These are phyloP conservation scores for Himalopsyche japonica DNA, from an alignment of 2,888 invertebrate genomes.

Conservation along the genomic window DNA sequence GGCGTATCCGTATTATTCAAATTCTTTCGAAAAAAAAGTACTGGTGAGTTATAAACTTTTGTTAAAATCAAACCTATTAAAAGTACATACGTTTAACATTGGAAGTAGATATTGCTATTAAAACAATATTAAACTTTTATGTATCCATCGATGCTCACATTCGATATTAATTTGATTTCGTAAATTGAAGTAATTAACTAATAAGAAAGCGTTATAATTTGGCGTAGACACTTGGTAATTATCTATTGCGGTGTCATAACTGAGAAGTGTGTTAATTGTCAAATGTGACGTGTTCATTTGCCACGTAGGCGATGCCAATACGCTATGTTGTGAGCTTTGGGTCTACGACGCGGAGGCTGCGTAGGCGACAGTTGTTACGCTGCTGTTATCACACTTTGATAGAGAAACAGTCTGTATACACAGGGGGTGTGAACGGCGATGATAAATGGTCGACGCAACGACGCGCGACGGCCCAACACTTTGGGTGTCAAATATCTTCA, in stretches of 20 bases:
- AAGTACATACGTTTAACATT: too few relatives aligned
- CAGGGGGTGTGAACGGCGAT: conserved; percentile 16
- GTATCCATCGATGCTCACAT: too few relatives aligned
- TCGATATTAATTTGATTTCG: too few relatives aligned
- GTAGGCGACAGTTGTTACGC: conserved; percentile 17
- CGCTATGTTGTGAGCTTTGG: neutral
- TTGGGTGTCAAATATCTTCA: conserved; percentile 34
- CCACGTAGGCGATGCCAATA: neutral
- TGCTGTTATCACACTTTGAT: conserved; percentile 29
- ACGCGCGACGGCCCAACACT: conserved; percentile 29
- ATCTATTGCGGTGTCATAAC: neutral
- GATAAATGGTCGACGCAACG: conserved; percentile 22
- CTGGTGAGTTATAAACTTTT: too few relatives aligned
- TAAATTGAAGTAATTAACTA: too few relatives aligned
- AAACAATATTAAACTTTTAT: too few relatives aligned
- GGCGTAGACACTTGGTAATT: neutral
- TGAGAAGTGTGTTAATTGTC: neutral
- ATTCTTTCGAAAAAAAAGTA: too few relatives aligned
- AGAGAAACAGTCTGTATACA: conserved; percentile 19
- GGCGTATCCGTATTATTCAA: too few relatives aligned
- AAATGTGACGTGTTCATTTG: neutral
- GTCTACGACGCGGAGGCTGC: neutral
- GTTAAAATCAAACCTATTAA: too few relatives aligned
- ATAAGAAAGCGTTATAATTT: neutral
- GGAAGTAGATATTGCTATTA: too few relatives aligned